A percentile compares a stretch with the other conserved stretches of the same genome.
Conservation (phyloP, 1,140 invertebrate genomes). For the Hydropsyche tenuis region DNA sequence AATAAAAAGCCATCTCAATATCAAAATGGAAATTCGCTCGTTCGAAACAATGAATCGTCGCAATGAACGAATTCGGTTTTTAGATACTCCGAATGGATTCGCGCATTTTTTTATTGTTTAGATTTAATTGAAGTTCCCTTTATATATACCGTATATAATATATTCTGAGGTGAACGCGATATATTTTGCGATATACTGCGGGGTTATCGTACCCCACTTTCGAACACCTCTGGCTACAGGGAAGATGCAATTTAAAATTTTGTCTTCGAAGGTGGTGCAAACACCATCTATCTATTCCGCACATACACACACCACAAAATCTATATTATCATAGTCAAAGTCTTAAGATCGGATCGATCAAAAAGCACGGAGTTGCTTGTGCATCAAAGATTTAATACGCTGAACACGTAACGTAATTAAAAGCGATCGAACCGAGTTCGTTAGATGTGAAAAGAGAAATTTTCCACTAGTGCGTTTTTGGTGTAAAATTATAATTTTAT, state of each 20-base stretch:
- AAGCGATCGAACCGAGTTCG: not conserved
- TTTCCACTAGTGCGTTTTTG: not conserved
- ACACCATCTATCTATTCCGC: constrained; percentile 1
- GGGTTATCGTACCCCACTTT: constrained; percentile 21
- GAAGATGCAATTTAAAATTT: constrained; percentile 51
- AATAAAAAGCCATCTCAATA: too few relatives aligned
- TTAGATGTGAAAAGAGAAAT: constrained; percentile 8
- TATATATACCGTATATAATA: too few relatives aligned
- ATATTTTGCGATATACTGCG: not conserved
- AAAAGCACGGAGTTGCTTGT: not conserved
- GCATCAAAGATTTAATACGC: too few relatives aligned
- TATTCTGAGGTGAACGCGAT: too few relatives aligned
- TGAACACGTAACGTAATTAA: not conserved
- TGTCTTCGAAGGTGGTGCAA: constrained; percentile 44
- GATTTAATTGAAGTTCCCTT: too few relatives aligned
- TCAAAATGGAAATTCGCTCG: too few relatives aligned
- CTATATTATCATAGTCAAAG: constrained; percentile 12
- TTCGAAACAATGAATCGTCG: too few relatives aligned
- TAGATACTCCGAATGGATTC: too few relatives aligned
- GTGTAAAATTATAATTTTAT: constrained; percentile 7
- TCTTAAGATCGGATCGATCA: constrained; percentile 15
- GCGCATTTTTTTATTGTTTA: too few relatives aligned
- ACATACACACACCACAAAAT: not conserved
- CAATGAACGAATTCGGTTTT: too few relatives aligned
- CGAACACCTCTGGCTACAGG: constrained; percentile 16